Conservation (phyloP, 2,113 vertebrate genomes). For the Eubucco bourcierii region DNA sequence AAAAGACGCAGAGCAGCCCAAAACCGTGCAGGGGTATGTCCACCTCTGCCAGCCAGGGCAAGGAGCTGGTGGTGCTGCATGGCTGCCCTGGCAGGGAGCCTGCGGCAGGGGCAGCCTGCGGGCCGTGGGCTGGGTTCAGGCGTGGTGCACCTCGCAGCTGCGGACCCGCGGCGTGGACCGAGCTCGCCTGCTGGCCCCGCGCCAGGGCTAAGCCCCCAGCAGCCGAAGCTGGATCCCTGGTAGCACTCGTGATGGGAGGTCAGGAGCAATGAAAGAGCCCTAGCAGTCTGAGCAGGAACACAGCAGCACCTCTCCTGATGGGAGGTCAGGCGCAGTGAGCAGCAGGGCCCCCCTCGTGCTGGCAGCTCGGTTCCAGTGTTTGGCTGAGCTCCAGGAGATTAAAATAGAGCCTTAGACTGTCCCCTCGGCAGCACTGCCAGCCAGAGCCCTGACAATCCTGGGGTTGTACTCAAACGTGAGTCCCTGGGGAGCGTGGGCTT, state of each 20-base stretch:
- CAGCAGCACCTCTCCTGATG: slow-evolving; percentile 69
- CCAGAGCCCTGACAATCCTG: slow-evolving; percentile 65
- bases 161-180: slow-evolving; percentile 31
- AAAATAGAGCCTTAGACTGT: slow-evolving; percentile 73
- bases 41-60: no score
- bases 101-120: neutral
- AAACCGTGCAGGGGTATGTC: accelerated
- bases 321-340: slow-evolving; percentile 65
- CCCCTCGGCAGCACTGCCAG: slow-evolving; percentile 57
- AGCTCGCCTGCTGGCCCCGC: slow-evolving; percentile 6
- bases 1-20: neutral
- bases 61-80: accelerated
- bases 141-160: slow-evolving; percentile 48
- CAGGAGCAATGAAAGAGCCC: slow-evolving; percentile 66
- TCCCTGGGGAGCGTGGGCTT: slow-evolving; percentile 48
- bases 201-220: slow-evolving; percentile 53
- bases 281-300: slow-evolving; percentile 63
- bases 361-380: slow-evolving; percentile 63
- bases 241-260: slow-evolving; percentile 67
- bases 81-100: neutral
- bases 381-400: slow-evolving; percentile 65
- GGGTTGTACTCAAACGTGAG: slow-evolving; percentile 67
- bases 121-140: neutral
- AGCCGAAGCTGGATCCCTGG: slow-evolving; percentile 56
- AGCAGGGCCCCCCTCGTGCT: slow-evolving; percentile 61